These are phyloP conservation scores for Stenchaetothrips biformis DNA, from an alignment of 2,888 invertebrate genomes.

Conservation along the genomic window DNA sequence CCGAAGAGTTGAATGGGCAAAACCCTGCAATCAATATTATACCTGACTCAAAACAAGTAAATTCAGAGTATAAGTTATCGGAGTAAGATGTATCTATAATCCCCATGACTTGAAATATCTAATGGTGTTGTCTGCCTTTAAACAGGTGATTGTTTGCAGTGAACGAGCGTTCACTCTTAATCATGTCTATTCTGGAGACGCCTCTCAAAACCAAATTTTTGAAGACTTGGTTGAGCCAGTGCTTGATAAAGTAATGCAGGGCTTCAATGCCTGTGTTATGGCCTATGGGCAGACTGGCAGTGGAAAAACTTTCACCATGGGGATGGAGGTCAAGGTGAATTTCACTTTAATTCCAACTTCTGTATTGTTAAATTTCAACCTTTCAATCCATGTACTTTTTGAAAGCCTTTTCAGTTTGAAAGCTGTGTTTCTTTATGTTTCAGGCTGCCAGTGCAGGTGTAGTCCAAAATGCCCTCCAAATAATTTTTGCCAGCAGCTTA, in stretches of 20 bases:
- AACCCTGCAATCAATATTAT: not conserved
- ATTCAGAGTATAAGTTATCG: not conserved
- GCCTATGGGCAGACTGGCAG: not conserved
- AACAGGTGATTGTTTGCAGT: not conserved
- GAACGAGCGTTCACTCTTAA: not conserved
- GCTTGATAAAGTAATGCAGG: not conserved
- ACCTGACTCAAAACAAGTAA: not conserved
- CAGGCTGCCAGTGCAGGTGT: not conserved
- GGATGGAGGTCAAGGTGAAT: not conserved
- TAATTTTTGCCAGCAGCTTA: not conserved
- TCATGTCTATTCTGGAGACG: not conserved
- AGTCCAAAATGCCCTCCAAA: not conserved
- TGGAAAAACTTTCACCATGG: constrained; percentile 2
- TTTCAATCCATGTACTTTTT: not conserved
- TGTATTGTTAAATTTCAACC: not conserved
- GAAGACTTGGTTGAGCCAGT: not conserved
- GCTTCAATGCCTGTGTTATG: not conserved
- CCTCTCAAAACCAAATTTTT: not conserved
- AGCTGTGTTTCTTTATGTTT: not conserved
- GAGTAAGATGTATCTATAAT: too few species aligned
- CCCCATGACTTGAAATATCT: not conserved
- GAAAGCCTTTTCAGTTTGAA: not conserved
- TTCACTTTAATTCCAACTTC: not conserved
- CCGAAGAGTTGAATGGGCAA: not conserved
- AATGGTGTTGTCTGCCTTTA: not conserved